These are phyloP conservation scores for Synodontis membranacea DNA, from an alignment of 2,113 vertebrate genomes.

Conservation along the genomic window DNA sequence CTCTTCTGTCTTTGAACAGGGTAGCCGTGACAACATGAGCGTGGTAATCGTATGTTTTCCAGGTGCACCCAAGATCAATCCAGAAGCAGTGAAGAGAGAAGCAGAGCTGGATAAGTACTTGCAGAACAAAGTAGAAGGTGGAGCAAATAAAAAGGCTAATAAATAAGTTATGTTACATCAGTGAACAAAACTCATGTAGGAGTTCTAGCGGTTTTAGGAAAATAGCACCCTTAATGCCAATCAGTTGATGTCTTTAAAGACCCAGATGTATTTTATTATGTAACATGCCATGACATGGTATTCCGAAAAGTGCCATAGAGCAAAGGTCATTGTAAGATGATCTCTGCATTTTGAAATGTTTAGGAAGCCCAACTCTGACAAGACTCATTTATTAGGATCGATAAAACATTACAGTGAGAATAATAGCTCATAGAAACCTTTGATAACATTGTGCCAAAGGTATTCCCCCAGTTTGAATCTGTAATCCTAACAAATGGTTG, in stretches of 20 bases:
- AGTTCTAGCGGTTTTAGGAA: constrained; percentile 29
- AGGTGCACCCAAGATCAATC: constrained; percentile 87
- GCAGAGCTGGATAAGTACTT: constrained; percentile 86
- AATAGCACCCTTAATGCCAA: constrained; percentile 9
- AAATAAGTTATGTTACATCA: constrained; percentile 72
- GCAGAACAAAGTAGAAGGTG: constrained; percentile 89
- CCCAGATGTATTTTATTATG: constrained; percentile 41
- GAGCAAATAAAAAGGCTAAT: constrained; percentile 85
- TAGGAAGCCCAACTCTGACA: neutral
- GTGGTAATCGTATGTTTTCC: constrained; percentile 88
- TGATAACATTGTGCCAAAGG: constrained; percentile 44
- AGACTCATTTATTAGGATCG: neutral
- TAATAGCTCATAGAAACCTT: constrained; percentile 36
- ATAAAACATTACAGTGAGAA: constrained; percentile 12
- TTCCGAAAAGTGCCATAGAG: constrained; percentile 30
- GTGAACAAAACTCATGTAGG: constrained; percentile 26
- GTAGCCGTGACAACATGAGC: constrained; percentile 94
- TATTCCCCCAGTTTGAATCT: constrained; percentile 34
- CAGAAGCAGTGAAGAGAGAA: constrained; percentile 85
- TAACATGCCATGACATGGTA: constrained; percentile 28
- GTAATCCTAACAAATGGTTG: constrained; percentile 38
- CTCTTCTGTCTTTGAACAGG: constrained; percentile 69
- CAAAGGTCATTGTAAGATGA: constrained; percentile 26
- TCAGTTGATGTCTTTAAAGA: constrained; percentile 35
- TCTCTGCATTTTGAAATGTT: neutral